Conservation (phyloP, 2,797 vertebrate species). For the Lates japonicus region DNA sequence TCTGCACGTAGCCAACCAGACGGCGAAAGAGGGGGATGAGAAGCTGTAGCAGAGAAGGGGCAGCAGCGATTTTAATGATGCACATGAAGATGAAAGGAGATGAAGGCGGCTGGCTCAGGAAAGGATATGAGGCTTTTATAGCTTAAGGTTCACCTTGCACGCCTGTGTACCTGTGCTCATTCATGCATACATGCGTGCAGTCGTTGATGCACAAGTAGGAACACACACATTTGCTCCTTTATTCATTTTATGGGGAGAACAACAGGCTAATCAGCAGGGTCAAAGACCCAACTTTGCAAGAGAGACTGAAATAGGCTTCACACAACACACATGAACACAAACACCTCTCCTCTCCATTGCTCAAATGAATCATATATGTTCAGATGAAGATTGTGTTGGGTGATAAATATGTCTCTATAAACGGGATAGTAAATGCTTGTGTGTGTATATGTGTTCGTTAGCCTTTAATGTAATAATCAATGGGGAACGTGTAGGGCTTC, state of each 20-base stretch:
- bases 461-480: slow-evolving; percentile 81
- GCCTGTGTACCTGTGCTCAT: slow-evolving; percentile 38
- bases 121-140: slow-evolving; percentile 36
- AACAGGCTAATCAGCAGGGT: slow-evolving; percentile 45
- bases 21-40: slow-evolving; percentile 34
- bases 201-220: slow-evolving; percentile 22
- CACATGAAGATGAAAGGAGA: slow-evolving; percentile 56
- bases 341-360: slow-evolving; percentile 23
- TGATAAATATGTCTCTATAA: slow-evolving; percentile 80
- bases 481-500: slow-evolving; percentile 52
- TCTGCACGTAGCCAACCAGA: slow-evolving; percentile 59
- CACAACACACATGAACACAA: slow-evolving; percentile 44
- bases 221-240: slow-evolving; percentile 30
- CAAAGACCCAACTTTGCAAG: no score
- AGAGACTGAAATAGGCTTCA: slow-evolving; percentile 44
- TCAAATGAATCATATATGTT: slow-evolving; percentile 81
- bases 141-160: slow-evolving; percentile 40
- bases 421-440: slow-evolving; percentile 73
- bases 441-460: slow-evolving; percentile 72
- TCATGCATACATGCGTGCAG: slow-evolving; percentile 40
- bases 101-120: slow-evolving; percentile 27
- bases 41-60: slow-evolving; percentile 30
- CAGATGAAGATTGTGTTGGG: slow-evolving; percentile 75
- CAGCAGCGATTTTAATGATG: slow-evolving; percentile 66
- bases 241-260: slow-evolving; percentile 38